Percentiles rank a stretch among this genome's conserved stretches.
Evolutionary conservation across 2,888 invertebrate species (phyloP).

Genomic region (Apomyelois bistriatella): DNA sequence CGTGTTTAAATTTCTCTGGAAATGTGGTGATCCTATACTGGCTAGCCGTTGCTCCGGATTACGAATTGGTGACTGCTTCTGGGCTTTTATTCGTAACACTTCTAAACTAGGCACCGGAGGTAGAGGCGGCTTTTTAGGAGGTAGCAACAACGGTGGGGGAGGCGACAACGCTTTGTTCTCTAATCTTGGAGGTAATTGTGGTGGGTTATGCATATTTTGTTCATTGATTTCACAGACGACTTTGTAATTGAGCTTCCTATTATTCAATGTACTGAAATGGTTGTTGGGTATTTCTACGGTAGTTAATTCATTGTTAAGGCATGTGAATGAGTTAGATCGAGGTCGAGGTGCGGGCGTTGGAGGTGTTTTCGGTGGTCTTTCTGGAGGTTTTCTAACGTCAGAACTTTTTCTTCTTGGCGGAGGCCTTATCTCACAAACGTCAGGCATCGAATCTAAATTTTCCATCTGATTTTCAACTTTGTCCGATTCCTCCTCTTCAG

Average conservation of each 20-base stretch:
- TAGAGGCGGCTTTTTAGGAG: conserved; percentile 86
- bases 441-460: conserved; percentile 66
- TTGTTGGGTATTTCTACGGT: conserved; percentile 64
- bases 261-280: conserved; percentile 70
- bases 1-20: conserved; percentile 79
- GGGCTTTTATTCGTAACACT: conserved; percentile 77
- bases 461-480: conserved; percentile 56
- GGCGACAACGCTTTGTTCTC: conserved; percentile 61
- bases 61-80: conserved; percentile 65
- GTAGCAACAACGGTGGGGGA: conserved; percentile 77
- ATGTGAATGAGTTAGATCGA: conserved; percentile 79
- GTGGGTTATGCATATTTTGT: conserved; percentile 57
- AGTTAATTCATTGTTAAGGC: conserved; percentile 63
- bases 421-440: conserved; percentile 79
- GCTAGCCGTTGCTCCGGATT: conserved; percentile 76
- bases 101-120: conserved; percentile 85
- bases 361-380: conserved; percentile 83
- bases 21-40: conserved; percentile 82
- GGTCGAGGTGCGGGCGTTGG: conserved; percentile 75
- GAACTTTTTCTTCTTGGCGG: conserved; percentile 81
- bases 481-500: conserved; percentile 64
- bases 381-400: conserved; percentile 81
- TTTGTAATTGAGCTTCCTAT: conserved; percentile 67
- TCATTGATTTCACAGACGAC: conserved; percentile 71
- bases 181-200: conserved; percentile 75